These are phyloP conservation scores for Stichodactyla helianthus DNA, from an alignment of 64 coral and sea anemone genomes.

Conservation along the genomic window DNA sequence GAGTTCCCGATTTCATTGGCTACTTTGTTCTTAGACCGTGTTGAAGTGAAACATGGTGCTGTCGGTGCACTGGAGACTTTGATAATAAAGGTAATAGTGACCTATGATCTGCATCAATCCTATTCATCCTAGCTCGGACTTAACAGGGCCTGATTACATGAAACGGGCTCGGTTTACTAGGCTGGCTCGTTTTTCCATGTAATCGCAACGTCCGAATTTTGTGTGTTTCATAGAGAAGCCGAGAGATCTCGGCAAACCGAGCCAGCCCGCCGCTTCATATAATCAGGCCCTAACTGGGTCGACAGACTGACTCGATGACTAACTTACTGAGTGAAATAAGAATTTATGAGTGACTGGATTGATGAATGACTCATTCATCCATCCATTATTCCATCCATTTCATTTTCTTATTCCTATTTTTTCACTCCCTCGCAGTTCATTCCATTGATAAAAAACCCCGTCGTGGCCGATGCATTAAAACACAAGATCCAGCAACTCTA, in stretches of 20 bases:
- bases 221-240: no score
- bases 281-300: no score
- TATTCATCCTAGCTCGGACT: not conserved
- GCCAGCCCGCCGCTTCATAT: no score
- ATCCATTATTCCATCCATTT: not conserved
- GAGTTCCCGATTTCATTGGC: conserved; percentile 1
- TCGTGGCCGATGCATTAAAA: not conserved
- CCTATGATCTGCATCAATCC: not conserved
- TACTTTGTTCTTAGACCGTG: not conserved
- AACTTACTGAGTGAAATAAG: no score
- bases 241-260: no score
- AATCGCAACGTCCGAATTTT: no score
- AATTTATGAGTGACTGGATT: no score
- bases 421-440: not conserved
- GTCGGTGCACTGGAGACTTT: not conserved
- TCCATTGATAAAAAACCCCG: not conserved
- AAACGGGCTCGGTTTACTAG: no score
- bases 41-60: not conserved
- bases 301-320: no score
- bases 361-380: not conserved
- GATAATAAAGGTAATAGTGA: not conserved
- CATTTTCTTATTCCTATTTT: no score
- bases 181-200: no score
- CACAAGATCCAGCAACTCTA: not conserved
- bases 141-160: no score